Conservation (phyloP, 2,113 vertebrate genomes). For the Lota lota region DNA sequence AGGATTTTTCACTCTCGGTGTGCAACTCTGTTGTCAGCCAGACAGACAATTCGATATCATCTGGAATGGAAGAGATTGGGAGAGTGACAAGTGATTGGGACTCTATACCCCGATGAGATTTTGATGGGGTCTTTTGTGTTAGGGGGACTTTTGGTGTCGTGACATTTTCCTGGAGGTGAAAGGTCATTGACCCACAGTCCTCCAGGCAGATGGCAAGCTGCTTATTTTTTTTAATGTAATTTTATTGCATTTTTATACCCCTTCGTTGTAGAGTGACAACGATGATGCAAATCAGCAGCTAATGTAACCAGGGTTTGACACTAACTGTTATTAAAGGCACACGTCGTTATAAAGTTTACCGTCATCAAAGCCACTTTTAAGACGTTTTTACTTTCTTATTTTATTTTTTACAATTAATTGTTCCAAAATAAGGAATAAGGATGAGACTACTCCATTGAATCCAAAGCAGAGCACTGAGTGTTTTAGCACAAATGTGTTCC, state of each 20-base stretch:
- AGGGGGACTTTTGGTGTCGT: conserved; percentile 47
- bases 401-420: too few relatives aligned
- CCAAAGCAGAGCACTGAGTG: not conserved
- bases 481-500: not conserved
- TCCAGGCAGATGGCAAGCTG: conserved; percentile 65
- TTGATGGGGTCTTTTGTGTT: conserved; percentile 17
- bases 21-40: not conserved
- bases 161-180: conserved; percentile 67
- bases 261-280: not conserved
- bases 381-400: too few relatives aligned
- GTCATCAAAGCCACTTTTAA: too few relatives aligned
- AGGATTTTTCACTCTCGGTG: too few relatives aligned
- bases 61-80: too few relatives aligned
- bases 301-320: not conserved
- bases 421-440: too few relatives aligned
- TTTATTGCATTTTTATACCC: too few relatives aligned
- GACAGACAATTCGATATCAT: not conserved
- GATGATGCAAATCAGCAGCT: not conserved
- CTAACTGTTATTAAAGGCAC: too few relatives aligned
- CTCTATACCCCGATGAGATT: not conserved
- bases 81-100: too few relatives aligned
- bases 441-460: too few relatives aligned
- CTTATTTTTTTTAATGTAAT: not conserved
- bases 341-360: too few relatives aligned
- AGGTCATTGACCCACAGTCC: conserved; percentile 52